phyloP scores from a whole-genome alignment of 2,888 invertebrate genomes.

The Liopterus haemorrhoidalis region DNA sequence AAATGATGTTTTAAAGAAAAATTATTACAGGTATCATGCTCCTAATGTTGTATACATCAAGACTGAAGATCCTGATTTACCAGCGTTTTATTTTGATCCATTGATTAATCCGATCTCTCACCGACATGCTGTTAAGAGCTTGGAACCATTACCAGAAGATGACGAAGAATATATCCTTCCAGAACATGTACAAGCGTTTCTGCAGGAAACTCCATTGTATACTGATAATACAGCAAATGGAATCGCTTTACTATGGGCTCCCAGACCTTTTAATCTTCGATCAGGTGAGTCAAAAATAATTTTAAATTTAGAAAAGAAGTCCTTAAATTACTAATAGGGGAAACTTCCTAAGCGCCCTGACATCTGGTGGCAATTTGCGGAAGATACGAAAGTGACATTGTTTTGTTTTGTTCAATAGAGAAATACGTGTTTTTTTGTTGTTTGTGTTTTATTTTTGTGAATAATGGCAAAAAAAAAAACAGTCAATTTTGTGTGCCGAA shows the following conservation, averaged over 20 bases:
- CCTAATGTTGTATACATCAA: constrained; percentile 99
- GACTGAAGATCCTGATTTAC: constrained; percentile 99
- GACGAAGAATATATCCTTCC: constrained; percentile 91
- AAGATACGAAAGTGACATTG: constrained; percentile 3
- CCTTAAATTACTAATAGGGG: no score
- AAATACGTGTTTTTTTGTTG: no score
- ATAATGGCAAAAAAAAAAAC: no score
- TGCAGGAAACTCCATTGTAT: constrained; percentile 92
- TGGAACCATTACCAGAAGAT: constrained; percentile 86
- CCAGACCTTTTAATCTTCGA: constrained; percentile 93
- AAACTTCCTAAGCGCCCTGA: no score
- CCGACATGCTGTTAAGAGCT: constrained; percentile 72
- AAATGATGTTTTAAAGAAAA: not conserved
- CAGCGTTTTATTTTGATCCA: constrained; percentile 99
- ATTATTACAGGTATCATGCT: constrained; percentile 82
- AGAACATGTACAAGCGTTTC: constrained; percentile 83
- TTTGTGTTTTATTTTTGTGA: no score
- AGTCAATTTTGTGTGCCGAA: no score
- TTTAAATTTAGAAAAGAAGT: no score
- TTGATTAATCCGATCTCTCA: constrained; percentile 98
- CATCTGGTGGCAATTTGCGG: no score
- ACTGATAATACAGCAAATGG: constrained; percentile 99
- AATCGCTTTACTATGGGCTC: constrained; percentile 94
- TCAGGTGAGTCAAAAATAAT: constrained; percentile 57
- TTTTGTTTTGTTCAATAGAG: no score